Base-by-base conservation (phyloP, 2,888 invertebrate species). In the Dynastes grantii region DNA sequence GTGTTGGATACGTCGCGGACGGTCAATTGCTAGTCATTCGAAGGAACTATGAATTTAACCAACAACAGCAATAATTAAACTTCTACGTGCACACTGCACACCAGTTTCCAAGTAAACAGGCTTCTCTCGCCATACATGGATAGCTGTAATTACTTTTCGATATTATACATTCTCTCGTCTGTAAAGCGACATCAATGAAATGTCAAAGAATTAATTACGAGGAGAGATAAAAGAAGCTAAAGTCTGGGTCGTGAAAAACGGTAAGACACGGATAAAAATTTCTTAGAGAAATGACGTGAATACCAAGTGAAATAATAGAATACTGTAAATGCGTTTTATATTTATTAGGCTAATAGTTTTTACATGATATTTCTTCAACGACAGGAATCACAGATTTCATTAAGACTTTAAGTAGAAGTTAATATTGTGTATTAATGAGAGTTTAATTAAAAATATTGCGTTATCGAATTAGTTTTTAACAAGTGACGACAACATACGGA, bases 41-140 rank as follows among this genome's bases (percentile, higher is more conserved):
- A 45, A 45, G 45, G 45, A 45, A 45, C 45, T 45, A 45, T 22
- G 55, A 55, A n/a, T 45, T 70, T 70, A 13, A 29, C 53, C 29
- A 29, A 11, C 53, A 70, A 53, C 29, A 70, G 53, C n/a, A 45
- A 70, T 70, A 53, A 70, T 70, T 70, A 70, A 70, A 53, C 29
- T n/a, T 55, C n/a, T 55, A 55, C 22, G 55, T 55, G 22, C 55
- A 22, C 22, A 55, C 37, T 29, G 58, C 37, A 73, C 58, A 73
- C 73, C 22, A 40, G 73, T 73, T 73, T 73, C 73, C 40, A 58
- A 58, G 58, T 73, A 58, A 71, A 73, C 73, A 73, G 58, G 73
- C 73, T 73, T 58, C 73, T 45, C 51, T 32, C 22, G 37, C 73
- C 58, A 73, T 73, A 73, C 73, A 61, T 73, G 73, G 73, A 40